phyloP scores from a whole-genome alignment of 1,140 invertebrate species.

The Brachionus plicatilis region DNA sequence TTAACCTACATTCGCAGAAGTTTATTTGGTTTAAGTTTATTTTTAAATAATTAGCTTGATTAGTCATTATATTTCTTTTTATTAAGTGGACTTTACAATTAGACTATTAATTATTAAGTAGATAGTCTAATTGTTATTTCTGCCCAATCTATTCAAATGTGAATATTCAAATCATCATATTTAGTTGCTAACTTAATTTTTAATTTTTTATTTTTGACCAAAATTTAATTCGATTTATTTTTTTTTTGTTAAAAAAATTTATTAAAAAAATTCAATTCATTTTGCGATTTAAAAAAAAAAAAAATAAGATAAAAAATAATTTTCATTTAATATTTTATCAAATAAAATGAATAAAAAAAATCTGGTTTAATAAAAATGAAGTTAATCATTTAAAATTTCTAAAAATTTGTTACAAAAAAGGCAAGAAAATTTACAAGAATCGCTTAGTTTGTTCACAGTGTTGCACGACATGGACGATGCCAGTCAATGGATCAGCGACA shows the following conservation, averaged over 20 bases:
- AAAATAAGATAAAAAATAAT: no score
- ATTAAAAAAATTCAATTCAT: no score
- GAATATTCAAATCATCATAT: background rate
- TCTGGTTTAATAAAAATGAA: no score
- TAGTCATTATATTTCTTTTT: background rate
- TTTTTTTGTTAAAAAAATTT: no score
- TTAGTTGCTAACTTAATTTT: background rate
- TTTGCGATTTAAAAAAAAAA: no score
- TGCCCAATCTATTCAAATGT: background rate
- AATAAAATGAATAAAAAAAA: no score
- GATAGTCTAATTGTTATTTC: background rate
- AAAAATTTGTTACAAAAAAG: background rate
- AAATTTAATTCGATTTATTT: no score
- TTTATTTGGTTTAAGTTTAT: background rate
- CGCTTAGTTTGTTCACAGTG: background rate
- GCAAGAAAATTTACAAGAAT: slow-evolving; percentile 26
- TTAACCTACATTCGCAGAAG: background rate
- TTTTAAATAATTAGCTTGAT: background rate
- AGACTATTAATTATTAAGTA: no score
- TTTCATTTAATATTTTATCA: no score
- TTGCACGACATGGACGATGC: slow-evolving; percentile 19
- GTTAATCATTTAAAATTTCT: no score
- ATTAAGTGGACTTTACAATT: background rate
- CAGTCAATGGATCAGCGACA: background rate
- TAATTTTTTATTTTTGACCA: background rate